Conservation (phyloP, 1,140 invertebrate genomes). For the Drosophila repleta region DNA sequence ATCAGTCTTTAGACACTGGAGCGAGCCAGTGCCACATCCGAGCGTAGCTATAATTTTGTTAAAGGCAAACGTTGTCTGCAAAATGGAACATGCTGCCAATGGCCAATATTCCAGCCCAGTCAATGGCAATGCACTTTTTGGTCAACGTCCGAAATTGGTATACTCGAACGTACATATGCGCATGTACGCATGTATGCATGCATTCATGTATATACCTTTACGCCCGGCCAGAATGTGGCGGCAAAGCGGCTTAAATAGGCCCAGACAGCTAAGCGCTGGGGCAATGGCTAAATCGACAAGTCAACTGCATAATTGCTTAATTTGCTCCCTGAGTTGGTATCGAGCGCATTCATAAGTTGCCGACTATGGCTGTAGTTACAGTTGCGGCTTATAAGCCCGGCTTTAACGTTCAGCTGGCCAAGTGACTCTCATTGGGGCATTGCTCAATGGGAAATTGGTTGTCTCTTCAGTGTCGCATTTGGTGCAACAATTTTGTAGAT, state of each 20-base stretch:
- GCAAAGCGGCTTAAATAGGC: slow-evolving; percentile 55
- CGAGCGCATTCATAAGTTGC: slow-evolving; percentile 42
- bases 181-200: neutral
- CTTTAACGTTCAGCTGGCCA: slow-evolving; percentile 20
- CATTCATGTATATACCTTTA: slow-evolving; percentile 28
- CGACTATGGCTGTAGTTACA: neutral
- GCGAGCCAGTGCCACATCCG: slow-evolving; percentile 27
- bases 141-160: slow-evolving; percentile 60
- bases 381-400: slow-evolving; percentile 9
- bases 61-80: slow-evolving; percentile 79
- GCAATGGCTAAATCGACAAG: slow-evolving; percentile 64
- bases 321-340: slow-evolving; percentile 51
- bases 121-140: slow-evolving; percentile 63
- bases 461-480: slow-evolving; percentile 74
- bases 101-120: slow-evolving; percentile 66
- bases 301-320: slow-evolving; percentile 82
- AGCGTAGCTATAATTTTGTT: slow-evolving; percentile 76
- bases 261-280: slow-evolving; percentile 15
- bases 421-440: slow-evolving; percentile 28
- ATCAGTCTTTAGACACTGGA: slow-evolving; percentile 27
- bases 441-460: slow-evolving; percentile 64
- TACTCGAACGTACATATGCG: slow-evolving; percentile 9
- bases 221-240: slow-evolving; percentile 36
- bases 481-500: slow-evolving; percentile 68
- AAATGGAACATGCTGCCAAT: slow-evolving; percentile 78